Evolutionary conservation across 1,140 invertebrate species (phyloP).

Genomic region (Bemisia tabaci): DNA sequence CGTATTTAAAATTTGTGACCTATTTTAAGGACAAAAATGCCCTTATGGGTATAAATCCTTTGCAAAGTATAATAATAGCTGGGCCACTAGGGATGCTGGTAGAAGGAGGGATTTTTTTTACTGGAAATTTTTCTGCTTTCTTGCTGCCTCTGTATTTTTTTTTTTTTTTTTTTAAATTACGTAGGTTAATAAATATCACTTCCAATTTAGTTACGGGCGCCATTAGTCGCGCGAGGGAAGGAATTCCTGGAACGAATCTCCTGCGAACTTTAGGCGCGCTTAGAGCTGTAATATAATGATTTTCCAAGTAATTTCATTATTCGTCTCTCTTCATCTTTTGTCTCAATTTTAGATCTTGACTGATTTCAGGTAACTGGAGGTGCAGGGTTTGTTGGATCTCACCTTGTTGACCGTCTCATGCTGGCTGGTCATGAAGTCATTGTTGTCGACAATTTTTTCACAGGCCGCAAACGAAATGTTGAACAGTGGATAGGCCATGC

Average conservation of each 20-base stretch:
- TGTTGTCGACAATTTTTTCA: conserved; percentile 97
- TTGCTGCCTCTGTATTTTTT: too few relatives aligned
- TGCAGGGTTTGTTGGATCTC: conserved; percentile 97
- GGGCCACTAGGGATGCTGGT: too few relatives aligned
- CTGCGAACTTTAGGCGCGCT: too few relatives aligned
- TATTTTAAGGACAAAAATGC: too few relatives aligned
- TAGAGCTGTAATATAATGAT: neutral
- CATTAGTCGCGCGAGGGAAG: neutral
- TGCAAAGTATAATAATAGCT: too few relatives aligned
- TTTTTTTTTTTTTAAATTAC: conserved; percentile 8
- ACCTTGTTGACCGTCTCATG: conserved; percentile 93
- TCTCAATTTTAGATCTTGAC: conserved; percentile 6
- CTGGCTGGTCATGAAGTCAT: conserved; percentile 94
- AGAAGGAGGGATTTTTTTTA: too few relatives aligned
- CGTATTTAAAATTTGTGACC: too few relatives aligned
- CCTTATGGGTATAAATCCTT: too few relatives aligned
- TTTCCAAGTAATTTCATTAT: neutral
- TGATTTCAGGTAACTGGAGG: conserved; percentile 76
- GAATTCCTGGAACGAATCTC: neutral
- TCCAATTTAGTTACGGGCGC: neutral
- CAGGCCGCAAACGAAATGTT: conserved; percentile 90
- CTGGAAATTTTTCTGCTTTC: too few relatives aligned
- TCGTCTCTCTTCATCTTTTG: neutral
- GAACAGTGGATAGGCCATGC: conserved; percentile 98
- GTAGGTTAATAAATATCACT: neutral